Evolutionary conservation across 2,888 invertebrate species (phyloP), one percentile per base, ranked within the genome.

Genomic region (Dicyrtomina minuta): DNA sequence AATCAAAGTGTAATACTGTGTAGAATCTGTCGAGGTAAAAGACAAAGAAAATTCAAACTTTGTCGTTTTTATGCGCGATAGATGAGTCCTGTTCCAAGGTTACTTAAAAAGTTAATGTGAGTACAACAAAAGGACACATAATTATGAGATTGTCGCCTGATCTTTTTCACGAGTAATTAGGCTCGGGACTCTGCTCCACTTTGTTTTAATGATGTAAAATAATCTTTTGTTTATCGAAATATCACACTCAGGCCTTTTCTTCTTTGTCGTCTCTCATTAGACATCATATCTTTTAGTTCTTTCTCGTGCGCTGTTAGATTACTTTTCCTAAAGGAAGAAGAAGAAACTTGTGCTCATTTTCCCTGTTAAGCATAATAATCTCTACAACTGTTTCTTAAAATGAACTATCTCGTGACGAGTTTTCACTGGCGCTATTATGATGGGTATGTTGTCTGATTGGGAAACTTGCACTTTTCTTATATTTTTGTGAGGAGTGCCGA

Each of bases 121-220:
- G 22, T 39, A 41, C 22, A 62, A 61, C 60, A 70, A 61, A 62
- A 58, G 51, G 13, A 44, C 58, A 66, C 61, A 69, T 74, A 75
- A 77, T 75, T 77, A 74, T 73, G 70, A 77, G 73, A 72, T 75
- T 72, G 74, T 75, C 74, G 72, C 71, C 70, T 72, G 74, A 75
- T 74, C 73, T 75, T 75, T 77, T 77, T 77, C 77, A 77, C 77
- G 77, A 76, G 76, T 76, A 77, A 77, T 77, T 77, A 77, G 77
- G 73, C 75, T 66, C 73, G 59, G 67, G 64, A 70, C 68, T n/a
- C n/a, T 71, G 72, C 53, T 71, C 68, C 59, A 68, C 71, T 72
- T 73, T 67, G 74, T 74, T 73, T 73, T 74, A 75, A 75, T 71
- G 74, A 76, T 71, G 74, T 74, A 72, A 72, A 68, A 72, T 72